Evolutionary conservation across 2,888 invertebrate genomes (phyloP).

Genomic region (Imbricaverruca yamaguchii): DNA sequence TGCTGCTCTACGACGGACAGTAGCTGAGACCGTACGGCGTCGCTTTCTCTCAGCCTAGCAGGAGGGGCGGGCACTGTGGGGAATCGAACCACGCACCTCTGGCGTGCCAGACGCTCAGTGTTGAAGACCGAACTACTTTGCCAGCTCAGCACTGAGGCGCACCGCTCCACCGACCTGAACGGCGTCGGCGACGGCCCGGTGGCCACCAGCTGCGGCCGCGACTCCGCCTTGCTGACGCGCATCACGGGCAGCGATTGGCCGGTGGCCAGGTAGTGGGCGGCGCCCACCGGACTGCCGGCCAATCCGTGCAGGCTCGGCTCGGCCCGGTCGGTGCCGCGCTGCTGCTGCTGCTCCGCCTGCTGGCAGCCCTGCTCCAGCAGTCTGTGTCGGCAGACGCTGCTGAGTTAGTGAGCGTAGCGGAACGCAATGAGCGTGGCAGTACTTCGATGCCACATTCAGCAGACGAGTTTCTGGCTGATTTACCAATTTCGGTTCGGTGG

Average conservation of each 20-base stretch:
- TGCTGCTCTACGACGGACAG: no score
- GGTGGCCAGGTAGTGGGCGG: background rate
- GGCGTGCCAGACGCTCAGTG: no score
- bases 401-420: no score
- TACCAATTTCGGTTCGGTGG: no score
- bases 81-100: no score
- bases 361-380: background rate
- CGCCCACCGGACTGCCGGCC: background rate
- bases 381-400: background rate
- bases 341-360: background rate
- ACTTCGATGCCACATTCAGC: no score
- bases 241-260: slow-evolving; percentile 9
- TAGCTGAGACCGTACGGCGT: no score
- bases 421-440: no score
- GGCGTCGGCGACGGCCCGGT: background rate
- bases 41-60: no score
- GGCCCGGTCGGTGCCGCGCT: background rate
- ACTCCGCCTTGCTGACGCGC: background rate
- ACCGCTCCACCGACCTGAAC: background rate
- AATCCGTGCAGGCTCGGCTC: background rate
- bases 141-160: slow-evolving; percentile 36
- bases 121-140: slow-evolving; percentile 28
- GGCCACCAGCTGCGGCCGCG: background rate
- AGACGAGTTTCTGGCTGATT: no score
- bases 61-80: no score